Percentiles rank a stretch among this genome's conserved stretches.
Evolutionary conservation across 2,113 vertebrate genomes (phyloP).

Genomic region (Callithrix jacchus): DNA sequence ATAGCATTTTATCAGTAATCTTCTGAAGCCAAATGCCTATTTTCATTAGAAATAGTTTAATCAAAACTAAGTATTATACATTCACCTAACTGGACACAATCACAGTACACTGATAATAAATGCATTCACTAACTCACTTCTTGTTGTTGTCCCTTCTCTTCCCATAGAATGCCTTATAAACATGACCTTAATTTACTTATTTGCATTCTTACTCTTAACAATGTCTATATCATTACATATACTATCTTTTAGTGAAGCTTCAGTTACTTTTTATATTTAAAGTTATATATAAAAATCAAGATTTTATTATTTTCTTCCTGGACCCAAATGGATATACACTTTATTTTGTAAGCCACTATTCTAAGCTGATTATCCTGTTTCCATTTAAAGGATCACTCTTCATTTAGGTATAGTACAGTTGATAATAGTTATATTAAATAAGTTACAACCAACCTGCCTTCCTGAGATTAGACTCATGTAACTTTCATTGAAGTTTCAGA

Average conservation of each 20-base stretch:
- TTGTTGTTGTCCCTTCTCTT: accelerated
- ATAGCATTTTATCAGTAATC: not conserved
- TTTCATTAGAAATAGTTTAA: not conserved
- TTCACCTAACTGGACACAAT: not conserved
- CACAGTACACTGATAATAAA: not conserved
- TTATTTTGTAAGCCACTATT: not conserved
- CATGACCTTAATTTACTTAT: not conserved
- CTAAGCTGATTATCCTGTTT: not conserved
- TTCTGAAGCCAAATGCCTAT: not conserved
- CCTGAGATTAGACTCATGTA: not conserved
- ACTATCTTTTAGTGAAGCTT: not conserved
- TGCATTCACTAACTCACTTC: not conserved
- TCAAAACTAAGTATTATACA: not conserved
- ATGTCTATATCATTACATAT: not conserved
- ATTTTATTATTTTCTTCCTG: not conserved
- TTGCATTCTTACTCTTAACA: not conserved
- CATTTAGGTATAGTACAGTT: not conserved
- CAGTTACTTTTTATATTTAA: not conserved
- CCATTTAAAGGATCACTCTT: not conserved
- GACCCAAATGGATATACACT: not conserved
- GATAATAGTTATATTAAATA: not conserved
- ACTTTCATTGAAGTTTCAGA: not conserved
- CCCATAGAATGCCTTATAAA: not conserved
- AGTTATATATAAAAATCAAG: not conserved
- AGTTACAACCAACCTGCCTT: not conserved